Conservation (phyloP, 2,888 invertebrate species). For the Dolichopus griseipennis region DNA sequence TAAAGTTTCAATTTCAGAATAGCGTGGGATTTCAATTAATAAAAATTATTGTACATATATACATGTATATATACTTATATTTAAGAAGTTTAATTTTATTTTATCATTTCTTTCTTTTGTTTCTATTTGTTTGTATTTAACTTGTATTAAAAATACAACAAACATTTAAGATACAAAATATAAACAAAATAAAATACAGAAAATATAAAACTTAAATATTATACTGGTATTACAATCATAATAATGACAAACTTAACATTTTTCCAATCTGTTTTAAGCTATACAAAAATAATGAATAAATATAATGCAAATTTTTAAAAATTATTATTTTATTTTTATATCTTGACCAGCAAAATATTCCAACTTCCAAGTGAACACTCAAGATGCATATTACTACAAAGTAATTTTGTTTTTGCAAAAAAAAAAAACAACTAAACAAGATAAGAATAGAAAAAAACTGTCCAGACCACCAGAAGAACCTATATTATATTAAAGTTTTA, state of each 20-base stretch:
- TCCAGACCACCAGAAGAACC: background rate
- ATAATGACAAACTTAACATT: background rate
- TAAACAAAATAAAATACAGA: background rate
- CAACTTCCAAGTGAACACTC: no score
- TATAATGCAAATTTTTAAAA: no score
- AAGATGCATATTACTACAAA: no score
- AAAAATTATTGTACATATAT: no score
- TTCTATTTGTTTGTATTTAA: background rate
- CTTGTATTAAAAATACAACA: no score
- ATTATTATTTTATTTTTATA: no score
- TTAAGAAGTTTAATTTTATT: background rate
- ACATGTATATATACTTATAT: background rate
- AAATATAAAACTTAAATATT: background rate
- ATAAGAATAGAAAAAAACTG: no score
- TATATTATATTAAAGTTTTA: no score
- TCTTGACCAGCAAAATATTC: no score
- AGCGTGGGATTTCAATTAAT: conserved; percentile 6
- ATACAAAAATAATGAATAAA: background rate
- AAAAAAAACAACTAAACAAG: no score
- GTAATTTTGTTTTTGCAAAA: background rate
- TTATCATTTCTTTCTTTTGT: no score
- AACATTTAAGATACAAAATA: no score
- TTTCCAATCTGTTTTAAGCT: background rate
- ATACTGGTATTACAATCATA: background rate
- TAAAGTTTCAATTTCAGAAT: background rate